phyloP scores from a whole-genome alignment of 2,888 invertebrate species.

The Bugulina stolonifera region DNA sequence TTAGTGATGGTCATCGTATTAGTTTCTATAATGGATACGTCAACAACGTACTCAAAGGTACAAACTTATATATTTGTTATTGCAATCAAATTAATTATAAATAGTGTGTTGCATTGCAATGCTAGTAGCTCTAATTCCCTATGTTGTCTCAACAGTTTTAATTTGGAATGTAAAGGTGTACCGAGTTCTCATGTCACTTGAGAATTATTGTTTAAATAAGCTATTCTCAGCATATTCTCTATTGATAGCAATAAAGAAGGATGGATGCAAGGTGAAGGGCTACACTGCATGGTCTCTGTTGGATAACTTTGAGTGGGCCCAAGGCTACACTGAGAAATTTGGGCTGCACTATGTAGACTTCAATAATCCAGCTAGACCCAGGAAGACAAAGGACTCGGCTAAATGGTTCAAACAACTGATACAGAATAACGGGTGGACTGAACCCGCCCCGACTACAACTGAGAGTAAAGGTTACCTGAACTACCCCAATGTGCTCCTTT shows the following conservation, averaged over 20 bases:
- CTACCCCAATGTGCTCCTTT: no score
- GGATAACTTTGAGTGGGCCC: conserved; percentile 74
- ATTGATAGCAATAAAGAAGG: conserved; percentile 25
- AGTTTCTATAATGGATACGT: conserved; percentile 41
- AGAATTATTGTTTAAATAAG: no score
- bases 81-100: no score
- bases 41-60: conserved; percentile 48
- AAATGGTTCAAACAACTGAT: conserved; percentile 30
- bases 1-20: conserved; percentile 41
- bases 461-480: no score
- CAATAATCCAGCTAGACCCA: conserved; percentile 61
- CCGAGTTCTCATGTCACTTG: neutral
- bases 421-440: no score
- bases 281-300: conserved; percentile 72
- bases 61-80: neutral
- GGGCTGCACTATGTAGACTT: conserved; percentile 68
- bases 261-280: conserved; percentile 52
- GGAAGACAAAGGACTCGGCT: conserved; percentile 63
- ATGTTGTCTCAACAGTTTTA: neutral
- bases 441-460: no score
- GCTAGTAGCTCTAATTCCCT: no score
- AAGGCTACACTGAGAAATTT: conserved; percentile 65
- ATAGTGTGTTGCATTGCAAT: no score
- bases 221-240: no score
- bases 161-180: neutral